A percentile compares a stretch with the other conserved stretches of the same genome.
phyloP scores from a whole-genome alignment of 2,797 vertebrate species.

The Strix occidentalis region DNA sequence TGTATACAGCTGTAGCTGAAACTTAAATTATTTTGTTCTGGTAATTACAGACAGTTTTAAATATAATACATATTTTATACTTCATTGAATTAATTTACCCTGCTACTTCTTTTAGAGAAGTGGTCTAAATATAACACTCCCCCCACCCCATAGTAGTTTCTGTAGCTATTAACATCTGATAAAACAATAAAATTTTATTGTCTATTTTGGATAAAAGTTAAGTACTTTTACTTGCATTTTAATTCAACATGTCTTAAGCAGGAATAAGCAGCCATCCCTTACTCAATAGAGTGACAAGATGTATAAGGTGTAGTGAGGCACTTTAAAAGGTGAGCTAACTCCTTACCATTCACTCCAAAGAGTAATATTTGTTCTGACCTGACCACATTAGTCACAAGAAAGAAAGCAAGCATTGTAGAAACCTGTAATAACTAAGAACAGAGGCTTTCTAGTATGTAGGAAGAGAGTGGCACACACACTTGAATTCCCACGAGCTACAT shows the following conservation, averaged over 20 bases:
- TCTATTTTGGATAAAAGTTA: neutral
- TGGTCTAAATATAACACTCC: neutral
- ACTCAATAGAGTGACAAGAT: neutral
- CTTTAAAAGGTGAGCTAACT: neutral
- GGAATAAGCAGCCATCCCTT: neutral
- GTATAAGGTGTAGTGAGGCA: neutral
- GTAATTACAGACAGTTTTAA: neutral
- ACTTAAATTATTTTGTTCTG: neutral
- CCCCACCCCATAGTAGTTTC: neutral
- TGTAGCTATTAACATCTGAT: neutral
- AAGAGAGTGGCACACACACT: accelerated
- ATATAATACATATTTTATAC: neutral
- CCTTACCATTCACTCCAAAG: neutral
- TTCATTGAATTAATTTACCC: neutral
- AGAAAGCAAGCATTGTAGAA: neutral
- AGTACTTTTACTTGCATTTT: neutral
- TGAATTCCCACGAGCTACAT: neutral
- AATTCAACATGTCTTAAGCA: neutral
- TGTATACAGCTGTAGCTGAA: neutral
- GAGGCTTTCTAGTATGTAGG: neutral
- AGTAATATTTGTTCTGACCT: neutral
- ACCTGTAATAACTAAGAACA: neutral
- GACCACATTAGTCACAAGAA: neutral
- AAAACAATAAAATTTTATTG: neutral
- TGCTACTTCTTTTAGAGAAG: neutral